A percentile compares a stretch with the other conserved stretches of the same genome.
Conservation (phyloP, 2,113 vertebrate genomes). For the Epinephelus cyanopodus region DNA sequence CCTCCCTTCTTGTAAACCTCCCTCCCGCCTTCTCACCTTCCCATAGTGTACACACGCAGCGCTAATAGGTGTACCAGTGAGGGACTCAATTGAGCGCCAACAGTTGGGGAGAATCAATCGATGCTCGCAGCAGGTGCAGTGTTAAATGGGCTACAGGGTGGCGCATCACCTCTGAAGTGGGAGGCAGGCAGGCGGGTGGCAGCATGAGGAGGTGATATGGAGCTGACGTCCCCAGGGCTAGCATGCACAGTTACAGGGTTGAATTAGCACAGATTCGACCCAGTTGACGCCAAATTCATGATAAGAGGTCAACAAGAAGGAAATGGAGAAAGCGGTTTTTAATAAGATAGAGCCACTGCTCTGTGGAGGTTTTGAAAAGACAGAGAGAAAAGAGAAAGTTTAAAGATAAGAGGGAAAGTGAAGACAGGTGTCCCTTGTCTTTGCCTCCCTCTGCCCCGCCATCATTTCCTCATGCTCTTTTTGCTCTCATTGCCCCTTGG, state of each 20-base stretch:
- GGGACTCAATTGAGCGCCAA: constrained; percentile 58
- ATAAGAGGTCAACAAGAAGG: constrained; percentile 32
- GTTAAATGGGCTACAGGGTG: constrained; percentile 66
- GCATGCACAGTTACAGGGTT: constrained; percentile 24
- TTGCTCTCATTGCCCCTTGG: constrained; percentile 38
- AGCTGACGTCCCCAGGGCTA: constrained; percentile 45
- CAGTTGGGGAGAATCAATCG: constrained; percentile 69
- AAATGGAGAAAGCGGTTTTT: constrained; percentile 26
- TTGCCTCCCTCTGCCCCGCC: background rate
- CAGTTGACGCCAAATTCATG: constrained; percentile 11
- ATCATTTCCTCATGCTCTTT: constrained; percentile 36
- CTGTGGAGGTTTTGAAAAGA: constrained; percentile 18
- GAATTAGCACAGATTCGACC: constrained; percentile 48
- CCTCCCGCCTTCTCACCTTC: constrained; percentile 36
- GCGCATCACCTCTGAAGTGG: constrained; percentile 56
- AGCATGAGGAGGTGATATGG: constrained; percentile 43
- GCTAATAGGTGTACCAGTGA: constrained; percentile 52
- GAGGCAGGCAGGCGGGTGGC: constrained; percentile 43
- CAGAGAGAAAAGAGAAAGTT: constrained; percentile 6
- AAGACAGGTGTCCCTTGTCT: constrained; percentile 37
- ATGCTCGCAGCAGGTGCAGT: constrained; percentile 65
- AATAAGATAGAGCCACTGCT: constrained; percentile 18
- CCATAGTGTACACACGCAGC: constrained; percentile 11
- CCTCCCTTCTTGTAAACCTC: constrained; percentile 39
- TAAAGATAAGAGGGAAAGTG: constrained; percentile 2